A percentile compares a stretch with the other conserved stretches of the same genome.
These are phyloP conservation scores for Petroica traversi DNA, from an alignment of 2,113 vertebrate species.

Conservation along the genomic window DNA sequence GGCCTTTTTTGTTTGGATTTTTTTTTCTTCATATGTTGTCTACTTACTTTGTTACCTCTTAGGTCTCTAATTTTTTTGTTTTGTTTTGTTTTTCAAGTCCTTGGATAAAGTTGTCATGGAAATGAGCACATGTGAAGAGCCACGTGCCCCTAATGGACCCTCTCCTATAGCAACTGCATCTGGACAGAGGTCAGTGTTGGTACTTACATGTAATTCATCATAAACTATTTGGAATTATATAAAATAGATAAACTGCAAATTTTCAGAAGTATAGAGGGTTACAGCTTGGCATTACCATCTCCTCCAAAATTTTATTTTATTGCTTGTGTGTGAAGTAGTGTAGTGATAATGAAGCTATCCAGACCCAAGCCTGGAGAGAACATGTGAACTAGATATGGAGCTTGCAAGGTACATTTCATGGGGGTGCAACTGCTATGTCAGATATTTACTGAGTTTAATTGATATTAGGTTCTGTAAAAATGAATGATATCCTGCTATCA, in stretches of 20 bases:
- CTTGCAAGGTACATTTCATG: background rate
- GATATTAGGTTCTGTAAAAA: background rate
- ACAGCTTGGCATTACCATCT: background rate
- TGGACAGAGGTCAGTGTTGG: slow-evolving; percentile 86
- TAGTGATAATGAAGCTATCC: background rate
- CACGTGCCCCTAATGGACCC: slow-evolving; percentile 92
- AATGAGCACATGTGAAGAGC: slow-evolving; percentile 98
- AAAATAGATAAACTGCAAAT: background rate
- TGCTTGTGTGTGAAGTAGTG: background rate
- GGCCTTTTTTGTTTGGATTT: background rate
- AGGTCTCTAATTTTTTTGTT: background rate
- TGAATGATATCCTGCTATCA: background rate
- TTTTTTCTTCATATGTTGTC: background rate
- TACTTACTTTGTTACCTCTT: background rate
- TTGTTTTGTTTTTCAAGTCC: slow-evolving; percentile 75
- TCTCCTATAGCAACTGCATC: slow-evolving; percentile 97
- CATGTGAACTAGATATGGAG: background rate
- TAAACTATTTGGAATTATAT: background rate
- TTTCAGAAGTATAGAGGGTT: background rate
- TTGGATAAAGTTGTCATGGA: slow-evolving; percentile 99
- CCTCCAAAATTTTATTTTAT: background rate
- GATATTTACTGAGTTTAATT: background rate
- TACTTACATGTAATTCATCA: background rate
- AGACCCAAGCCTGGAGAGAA: background rate
- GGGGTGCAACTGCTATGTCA: background rate